Evolutionary conservation across 2,888 invertebrate species (phyloP), one percentile per base, ranked within the genome.

Genomic region (Tenthredo distinguenda): DNA sequence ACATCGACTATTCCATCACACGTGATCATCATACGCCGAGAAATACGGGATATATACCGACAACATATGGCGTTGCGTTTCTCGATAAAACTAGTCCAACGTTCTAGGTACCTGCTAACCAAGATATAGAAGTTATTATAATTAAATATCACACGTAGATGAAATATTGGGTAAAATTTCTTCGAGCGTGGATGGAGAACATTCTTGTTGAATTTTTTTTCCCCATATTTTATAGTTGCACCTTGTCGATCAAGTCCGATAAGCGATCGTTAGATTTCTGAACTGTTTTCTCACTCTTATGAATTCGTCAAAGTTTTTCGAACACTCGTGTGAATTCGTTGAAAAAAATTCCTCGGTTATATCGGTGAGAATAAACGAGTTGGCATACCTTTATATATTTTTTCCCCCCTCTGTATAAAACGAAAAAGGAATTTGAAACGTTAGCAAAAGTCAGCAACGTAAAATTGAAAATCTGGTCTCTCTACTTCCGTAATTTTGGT

Each of bases 61-160:
- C 21, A 74, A 74, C 74, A 43, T 74, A 43, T 43, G 74, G 74
- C 43, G 40, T 43, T 74, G 47, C 47, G 40, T 43, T 74, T 74
- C 34, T 12, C 43, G 43, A 43, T 21, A 74, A 74, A 74, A 74
- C 43, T 40, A 74, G 43, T 43, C 74, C 74, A 68, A 12, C 34
- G 26, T 68, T 18, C 12, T 31, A 5, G 2, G 34, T 26, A 31
- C 34, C 26, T 26, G 26, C 47, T 15, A 34, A 68, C 34, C 4
- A 34, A 34, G 31, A 68, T 26, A 62, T 2, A 62, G 26, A 62
- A n/a, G 1, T 55, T 55, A 55, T 55, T n/a, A 55, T 55, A 55
- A 55, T 55, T 55, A 55, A 55, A 55, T 55, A 55, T 55, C n/a
- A 55, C n/a, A 18, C 55, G n/a, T 26, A 26, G 5, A 55, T 6